Percentiles rank a stretch among this genome's conserved stretches.
phyloP scores from a whole-genome alignment of 2,797 vertebrate species.

The Melanotaenia boesemani region DNA sequence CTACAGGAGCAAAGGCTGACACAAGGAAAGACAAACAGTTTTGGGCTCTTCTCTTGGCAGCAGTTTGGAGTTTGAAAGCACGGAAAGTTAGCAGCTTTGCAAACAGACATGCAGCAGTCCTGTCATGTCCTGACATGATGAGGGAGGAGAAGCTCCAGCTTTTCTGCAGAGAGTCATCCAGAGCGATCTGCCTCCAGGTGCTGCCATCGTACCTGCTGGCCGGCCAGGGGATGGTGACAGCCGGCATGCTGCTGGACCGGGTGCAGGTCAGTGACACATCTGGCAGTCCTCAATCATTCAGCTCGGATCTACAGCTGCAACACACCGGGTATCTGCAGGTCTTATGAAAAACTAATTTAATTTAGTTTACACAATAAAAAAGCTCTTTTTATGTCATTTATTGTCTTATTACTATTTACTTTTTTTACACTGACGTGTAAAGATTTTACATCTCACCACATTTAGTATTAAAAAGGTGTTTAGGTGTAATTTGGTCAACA shows the following conservation, averaged over 20 bases:
- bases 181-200: conserved; percentile 85
- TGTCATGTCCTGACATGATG: conserved; percentile 30
- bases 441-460: background rate
- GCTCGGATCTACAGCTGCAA: too few relatives aligned
- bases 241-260: conserved; percentile 89
- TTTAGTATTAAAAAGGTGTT: fast-evolving
- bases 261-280: conserved; percentile 84
- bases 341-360: fast-evolving
- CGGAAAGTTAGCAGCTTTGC: conserved; percentile 11
- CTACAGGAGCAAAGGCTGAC: conserved; percentile 1
- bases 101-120: conserved; percentile 11
- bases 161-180: conserved; percentile 77
- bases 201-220: conserved; percentile 86
- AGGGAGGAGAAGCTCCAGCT: conserved; percentile 73
- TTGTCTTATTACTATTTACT: too few relatives aligned
- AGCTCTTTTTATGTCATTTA: too few relatives aligned
- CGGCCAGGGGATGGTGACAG: conserved; percentile 89
- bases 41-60: conserved; percentile 27
- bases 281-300: background rate
- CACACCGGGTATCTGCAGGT: background rate
- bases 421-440: background rate
- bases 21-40: conserved; percentile 41
- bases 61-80: conserved; percentile 8
- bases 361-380: background rate
- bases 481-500: background rate